These are phyloP conservation scores for Mormoops blainvillei DNA, from an alignment of 2,113 vertebrate species.

Conservation along the genomic window DNA sequence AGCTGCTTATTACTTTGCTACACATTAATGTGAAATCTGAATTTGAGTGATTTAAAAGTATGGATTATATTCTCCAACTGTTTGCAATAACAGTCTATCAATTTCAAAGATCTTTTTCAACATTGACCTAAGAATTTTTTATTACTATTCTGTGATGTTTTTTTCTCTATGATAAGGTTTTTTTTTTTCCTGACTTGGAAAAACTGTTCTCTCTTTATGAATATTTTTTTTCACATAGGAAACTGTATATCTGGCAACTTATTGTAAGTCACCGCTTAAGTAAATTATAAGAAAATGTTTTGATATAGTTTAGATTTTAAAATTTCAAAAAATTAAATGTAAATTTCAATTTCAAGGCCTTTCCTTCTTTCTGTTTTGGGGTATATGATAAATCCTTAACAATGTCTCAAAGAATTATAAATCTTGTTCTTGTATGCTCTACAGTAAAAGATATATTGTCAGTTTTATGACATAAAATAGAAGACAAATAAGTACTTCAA, in stretches of 20 bases:
- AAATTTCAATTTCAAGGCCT: not conserved
- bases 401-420: not conserved
- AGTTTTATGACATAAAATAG: not conserved
- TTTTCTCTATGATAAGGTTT: not conserved
- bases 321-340: not conserved
- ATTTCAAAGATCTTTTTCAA: not conserved
- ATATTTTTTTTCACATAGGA: not conserved
- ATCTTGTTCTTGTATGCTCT: not conserved
- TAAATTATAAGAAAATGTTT: not conserved
- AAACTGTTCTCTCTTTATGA: not conserved
- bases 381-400: not conserved
- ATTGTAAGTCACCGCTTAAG: not conserved
- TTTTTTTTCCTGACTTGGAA: not conserved
- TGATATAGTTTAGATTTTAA: not conserved
- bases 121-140: not conserved
- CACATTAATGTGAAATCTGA: not conserved
- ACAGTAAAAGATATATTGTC: not conserved
- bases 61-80: not conserved
- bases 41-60: not conserved
- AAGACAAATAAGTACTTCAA: not conserved
- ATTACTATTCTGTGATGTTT: not conserved
- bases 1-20: not conserved
- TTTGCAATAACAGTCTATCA: not conserved
- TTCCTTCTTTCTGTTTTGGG: not conserved
- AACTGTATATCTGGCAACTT: not conserved